Conservation (phyloP, 1,140 invertebrate genomes). For the Brachionus rubens region DNA sequence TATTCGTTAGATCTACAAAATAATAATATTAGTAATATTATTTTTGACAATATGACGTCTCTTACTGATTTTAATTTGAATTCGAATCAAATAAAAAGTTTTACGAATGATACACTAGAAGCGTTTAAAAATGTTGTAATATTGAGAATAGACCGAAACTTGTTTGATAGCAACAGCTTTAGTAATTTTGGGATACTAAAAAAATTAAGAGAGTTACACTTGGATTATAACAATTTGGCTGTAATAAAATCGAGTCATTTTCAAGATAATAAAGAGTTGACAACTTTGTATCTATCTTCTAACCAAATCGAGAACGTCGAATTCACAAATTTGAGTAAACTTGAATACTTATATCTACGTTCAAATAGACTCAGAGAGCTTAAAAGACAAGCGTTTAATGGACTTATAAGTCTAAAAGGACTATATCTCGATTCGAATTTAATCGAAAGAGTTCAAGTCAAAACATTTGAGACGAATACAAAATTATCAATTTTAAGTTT, state of each 20-base stretch:
- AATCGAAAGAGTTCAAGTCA: not conserved
- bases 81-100: not conserved
- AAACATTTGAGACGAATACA: not conserved
- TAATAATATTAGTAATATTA: not conserved
- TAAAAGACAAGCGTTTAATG: not conserved
- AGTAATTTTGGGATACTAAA: no score
- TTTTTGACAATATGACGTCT: not conserved
- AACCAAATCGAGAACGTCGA: no score
- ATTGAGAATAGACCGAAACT: no score
- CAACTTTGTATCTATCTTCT: not conserved
- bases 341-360: conserved; percentile 5
- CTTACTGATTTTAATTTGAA: not conserved
- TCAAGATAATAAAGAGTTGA: not conserved
- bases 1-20: not conserved
- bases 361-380: not conserved
- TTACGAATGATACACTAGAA: not conserved
- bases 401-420: not conserved
- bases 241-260: not conserved
- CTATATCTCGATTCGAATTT: not conserved
- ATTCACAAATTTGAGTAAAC: no score
- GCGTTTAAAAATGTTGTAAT: no score
- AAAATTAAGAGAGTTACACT: no score
- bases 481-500: not conserved
- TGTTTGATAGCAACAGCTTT: no score
- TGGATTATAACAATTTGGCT: no score